Evolutionary conservation across 2,113 vertebrate species (phyloP).

Genomic region (Tragelaphus scriptus): DNA sequence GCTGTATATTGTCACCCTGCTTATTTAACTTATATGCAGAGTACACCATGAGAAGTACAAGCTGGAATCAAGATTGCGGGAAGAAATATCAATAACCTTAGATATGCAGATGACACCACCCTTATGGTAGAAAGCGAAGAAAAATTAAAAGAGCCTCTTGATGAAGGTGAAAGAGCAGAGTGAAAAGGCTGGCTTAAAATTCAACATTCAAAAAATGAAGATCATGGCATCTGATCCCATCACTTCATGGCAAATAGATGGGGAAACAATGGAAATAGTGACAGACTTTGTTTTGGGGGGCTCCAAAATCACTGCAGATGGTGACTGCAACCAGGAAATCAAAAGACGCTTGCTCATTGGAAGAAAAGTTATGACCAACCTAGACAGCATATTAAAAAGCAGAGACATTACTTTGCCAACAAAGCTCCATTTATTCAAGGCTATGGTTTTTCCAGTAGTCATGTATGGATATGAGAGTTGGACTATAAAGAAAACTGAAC

Average conservation of each 20-base stretch:
- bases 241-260: not conserved
- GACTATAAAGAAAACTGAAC: not conserved
- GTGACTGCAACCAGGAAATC: not conserved
- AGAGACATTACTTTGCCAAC: not conserved
- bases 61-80: fast-evolving
- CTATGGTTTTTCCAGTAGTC: not conserved
- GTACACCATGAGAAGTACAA: not conserved
- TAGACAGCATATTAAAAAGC: not conserved
- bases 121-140: not conserved
- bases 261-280: not conserved
- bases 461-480: not conserved
- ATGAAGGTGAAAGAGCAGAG: not conserved
- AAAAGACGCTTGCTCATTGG: not conserved
- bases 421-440: not conserved
- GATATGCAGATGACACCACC: not conserved
- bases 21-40: not conserved
- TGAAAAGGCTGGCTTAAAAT: not conserved
- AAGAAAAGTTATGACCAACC: not conserved
- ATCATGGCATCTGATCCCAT: not conserved
- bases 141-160: not conserved
- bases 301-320: not conserved
- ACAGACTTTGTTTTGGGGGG: not conserved
- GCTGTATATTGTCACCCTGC: not conserved
- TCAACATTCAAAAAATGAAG: not conserved
- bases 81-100: not conserved